Evolutionary conservation across 2,888 invertebrate genomes (phyloP).

Genomic region (Zootermopsis nevadensis): DNA sequence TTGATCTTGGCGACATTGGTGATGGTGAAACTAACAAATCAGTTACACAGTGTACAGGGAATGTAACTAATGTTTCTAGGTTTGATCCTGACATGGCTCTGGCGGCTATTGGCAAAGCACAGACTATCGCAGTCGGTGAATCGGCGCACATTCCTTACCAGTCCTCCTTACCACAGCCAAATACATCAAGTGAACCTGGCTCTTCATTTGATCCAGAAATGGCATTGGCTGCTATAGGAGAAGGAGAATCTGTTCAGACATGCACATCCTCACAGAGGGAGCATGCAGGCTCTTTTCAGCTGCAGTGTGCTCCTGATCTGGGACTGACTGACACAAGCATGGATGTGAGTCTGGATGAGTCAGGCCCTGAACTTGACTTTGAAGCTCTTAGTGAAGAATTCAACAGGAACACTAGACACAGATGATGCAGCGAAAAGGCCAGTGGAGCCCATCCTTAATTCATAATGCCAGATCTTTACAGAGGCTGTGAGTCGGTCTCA

Average conservation of each 20-base stretch:
- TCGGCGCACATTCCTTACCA: slow-evolving; percentile 27
- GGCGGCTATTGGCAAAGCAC: slow-evolving; percentile 46
- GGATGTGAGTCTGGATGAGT: slow-evolving; percentile 51
- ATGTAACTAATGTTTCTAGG: slow-evolving; percentile 9
- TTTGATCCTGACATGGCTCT: slow-evolving; percentile 48
- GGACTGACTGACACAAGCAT: slow-evolving; percentile 44
- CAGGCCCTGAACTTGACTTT: slow-evolving; percentile 59
- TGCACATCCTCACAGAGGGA: slow-evolving; percentile 6
- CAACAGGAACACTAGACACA: slow-evolving; percentile 59
- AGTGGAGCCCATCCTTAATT: background rate
- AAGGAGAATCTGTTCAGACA: slow-evolving; percentile 27
- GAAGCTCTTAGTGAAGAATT: slow-evolving; percentile 61
- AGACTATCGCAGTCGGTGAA: slow-evolving; percentile 19
- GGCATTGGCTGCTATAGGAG: slow-evolving; percentile 47
- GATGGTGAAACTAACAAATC: background rate
- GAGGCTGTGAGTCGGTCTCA: slow-evolving; percentile 1
- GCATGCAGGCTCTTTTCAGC: slow-evolving; percentile 32
- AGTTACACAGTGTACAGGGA: slow-evolving; percentile 1
- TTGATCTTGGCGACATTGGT: background rate
- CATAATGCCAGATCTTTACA: background rate
- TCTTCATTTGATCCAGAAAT: slow-evolving; percentile 47
- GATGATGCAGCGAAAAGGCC: slow-evolving; percentile 44
- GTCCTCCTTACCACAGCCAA: background rate
- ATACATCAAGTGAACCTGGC: background rate
- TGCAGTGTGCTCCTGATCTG: slow-evolving; percentile 43